Conservation (phyloP, 2,797 vertebrate genomes). For the Dryobates pubescens region DNA sequence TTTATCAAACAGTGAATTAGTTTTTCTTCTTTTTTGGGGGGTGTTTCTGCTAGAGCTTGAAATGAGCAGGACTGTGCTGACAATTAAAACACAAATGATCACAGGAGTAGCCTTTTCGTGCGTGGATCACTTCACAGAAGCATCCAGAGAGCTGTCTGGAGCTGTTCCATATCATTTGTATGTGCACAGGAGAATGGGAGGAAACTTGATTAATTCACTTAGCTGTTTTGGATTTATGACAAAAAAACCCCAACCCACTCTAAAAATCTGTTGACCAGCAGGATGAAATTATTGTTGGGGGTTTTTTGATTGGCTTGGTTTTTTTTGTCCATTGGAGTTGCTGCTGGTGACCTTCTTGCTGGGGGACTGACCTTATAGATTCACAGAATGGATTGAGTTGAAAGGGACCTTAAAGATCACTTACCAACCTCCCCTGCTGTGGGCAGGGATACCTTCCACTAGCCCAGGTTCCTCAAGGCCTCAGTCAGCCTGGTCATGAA, state of each 20-base stretch:
- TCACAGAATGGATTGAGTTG: too few species aligned
- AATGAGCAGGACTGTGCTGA: conserved; percentile 32
- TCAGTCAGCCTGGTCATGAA: too few species aligned
- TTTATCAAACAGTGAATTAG: conserved; percentile 23
- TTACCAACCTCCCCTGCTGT: too few species aligned
- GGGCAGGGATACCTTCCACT: too few species aligned
- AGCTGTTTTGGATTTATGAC: background rate
- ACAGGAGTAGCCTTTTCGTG: background rate
- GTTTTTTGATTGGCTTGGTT: too few species aligned
- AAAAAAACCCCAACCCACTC: too few species aligned
- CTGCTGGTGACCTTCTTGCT: too few species aligned
- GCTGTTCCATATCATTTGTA: accelerated
- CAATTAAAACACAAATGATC: conserved; percentile 38
- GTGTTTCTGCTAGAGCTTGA: conserved; percentile 35
- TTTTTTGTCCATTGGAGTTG: too few species aligned
- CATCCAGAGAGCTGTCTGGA: background rate
- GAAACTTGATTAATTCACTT: background rate
- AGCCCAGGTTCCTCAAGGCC: too few species aligned
- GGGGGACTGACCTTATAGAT: too few species aligned
- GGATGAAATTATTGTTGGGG: too few species aligned
- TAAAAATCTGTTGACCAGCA: background rate
- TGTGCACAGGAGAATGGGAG: background rate
- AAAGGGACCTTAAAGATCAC: too few species aligned
- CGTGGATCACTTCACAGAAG: background rate
- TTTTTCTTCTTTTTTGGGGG: background rate